Evolutionary conservation across 2,113 vertebrate species (phyloP).

Genomic region (Maccullochella peelii): DNA sequence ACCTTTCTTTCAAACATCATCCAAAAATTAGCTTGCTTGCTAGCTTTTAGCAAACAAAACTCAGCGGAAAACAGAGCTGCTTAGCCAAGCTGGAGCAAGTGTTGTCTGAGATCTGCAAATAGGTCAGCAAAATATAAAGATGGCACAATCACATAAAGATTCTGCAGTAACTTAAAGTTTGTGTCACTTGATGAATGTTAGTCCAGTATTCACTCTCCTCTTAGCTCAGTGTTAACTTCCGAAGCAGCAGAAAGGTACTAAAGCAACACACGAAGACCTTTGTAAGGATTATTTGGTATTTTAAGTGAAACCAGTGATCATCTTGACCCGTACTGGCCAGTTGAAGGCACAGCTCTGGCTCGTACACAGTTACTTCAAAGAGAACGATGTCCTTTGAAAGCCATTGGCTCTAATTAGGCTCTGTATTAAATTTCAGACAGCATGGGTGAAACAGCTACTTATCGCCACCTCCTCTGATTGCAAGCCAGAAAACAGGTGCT

Average conservation of each 20-base stretch:
- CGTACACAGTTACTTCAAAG: neutral
- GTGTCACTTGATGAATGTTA: too few relatives aligned
- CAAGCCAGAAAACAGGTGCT: slow-evolving; percentile 18
- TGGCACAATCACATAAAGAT: too few relatives aligned
- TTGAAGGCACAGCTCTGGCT: neutral
- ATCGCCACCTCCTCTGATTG: slow-evolving; percentile 11
- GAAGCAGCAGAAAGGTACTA: neutral
- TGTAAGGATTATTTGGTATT: neutral
- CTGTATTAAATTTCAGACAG: slow-evolving; percentile 3
- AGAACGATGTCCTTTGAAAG: neutral
- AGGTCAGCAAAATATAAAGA: too few relatives aligned
- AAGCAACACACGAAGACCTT: rapidly evolving
- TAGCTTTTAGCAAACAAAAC: neutral
- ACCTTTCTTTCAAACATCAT: neutral
- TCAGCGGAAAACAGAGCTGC: neutral
- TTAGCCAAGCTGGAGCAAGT: neutral
- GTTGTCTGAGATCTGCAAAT: neutral
- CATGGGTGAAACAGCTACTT: slow-evolving; percentile 15
- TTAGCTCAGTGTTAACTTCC: neutral
- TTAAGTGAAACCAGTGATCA: neutral
- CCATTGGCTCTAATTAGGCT: neutral
- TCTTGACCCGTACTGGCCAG: neutral
- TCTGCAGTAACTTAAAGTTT: too few relatives aligned
- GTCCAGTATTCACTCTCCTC: too few relatives aligned
- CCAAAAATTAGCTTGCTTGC: neutral